Evolutionary conservation across 2,797 vertebrate genomes (phyloP).

Genomic region (Macropus fuliginosus): DNA sequence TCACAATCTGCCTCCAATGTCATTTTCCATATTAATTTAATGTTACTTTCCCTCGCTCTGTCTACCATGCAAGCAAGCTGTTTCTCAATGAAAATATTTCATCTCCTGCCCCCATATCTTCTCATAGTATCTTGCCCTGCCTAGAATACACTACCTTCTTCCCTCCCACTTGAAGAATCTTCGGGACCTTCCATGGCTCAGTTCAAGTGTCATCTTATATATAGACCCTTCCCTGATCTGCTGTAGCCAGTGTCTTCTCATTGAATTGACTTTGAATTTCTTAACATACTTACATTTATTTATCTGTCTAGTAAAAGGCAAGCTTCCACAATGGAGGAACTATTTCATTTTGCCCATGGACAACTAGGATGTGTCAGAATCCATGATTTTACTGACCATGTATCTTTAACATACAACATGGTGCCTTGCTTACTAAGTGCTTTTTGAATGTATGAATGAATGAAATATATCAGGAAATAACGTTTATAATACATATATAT

Average conservation of each 20-base stretch:
- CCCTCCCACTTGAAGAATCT: not conserved
- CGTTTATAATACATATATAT: rapidly evolving
- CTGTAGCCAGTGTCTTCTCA: not conserved
- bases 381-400: too few species aligned
- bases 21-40: not conserved
- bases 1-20: not conserved
- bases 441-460: not conserved
- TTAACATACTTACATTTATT: not conserved
- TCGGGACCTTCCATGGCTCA: not conserved
- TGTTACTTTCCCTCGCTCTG: not conserved
- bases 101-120: not conserved
- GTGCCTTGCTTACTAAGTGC: not conserved
- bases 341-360: not conserved
- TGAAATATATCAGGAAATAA: not conserved
- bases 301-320: not conserved
- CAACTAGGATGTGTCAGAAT: not conserved
- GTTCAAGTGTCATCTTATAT: not conserved
- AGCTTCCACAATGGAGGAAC: not conserved
- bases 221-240: not conserved
- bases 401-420: not conserved
- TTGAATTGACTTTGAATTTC: not conserved
- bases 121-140: not conserved
- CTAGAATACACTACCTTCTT: not conserved
- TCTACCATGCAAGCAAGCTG: not conserved
- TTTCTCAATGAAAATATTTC: not conserved